phyloP scores from a whole-genome alignment of 1,140 invertebrate genomes.

The Triops longicaudatus region DNA sequence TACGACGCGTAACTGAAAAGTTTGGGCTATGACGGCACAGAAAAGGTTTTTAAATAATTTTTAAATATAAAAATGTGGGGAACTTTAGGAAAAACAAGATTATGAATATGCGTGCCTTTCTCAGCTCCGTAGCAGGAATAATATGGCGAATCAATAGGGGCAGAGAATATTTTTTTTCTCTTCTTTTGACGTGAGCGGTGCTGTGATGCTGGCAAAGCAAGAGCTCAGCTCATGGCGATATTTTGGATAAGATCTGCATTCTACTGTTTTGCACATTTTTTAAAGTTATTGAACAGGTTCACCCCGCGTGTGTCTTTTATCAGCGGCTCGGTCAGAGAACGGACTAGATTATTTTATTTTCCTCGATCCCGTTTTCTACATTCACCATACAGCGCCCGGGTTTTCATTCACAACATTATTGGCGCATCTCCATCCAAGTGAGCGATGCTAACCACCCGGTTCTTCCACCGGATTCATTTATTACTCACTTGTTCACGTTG shows the following conservation, averaged over 20 bases:
- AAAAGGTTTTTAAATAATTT: not conserved
- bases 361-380: too few relatives aligned
- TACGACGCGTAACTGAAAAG: not conserved
- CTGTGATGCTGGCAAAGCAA: not conserved
- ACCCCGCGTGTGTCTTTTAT: too few relatives aligned
- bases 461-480: too few relatives aligned
- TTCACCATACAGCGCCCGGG: too few relatives aligned
- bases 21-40: not conserved
- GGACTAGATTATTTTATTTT: too few relatives aligned
- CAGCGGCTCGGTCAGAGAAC: too few relatives aligned
- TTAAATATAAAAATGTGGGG: not conserved
- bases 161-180: not conserved
- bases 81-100: not conserved
- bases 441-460: too few relatives aligned
- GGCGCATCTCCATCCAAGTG: too few relatives aligned
- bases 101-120: not conserved
- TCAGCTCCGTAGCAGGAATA: not conserved
- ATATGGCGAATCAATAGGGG: not conserved
- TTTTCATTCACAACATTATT: too few relatives aligned
- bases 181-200: not conserved
- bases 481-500: too few relatives aligned
- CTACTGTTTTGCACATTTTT: too few relatives aligned
- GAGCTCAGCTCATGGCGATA: not conserved
- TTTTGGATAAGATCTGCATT: not conserved
- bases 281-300: too few relatives aligned